Conservation (phyloP, 2,888 invertebrate genomes). For the Tenthredo distinguenda region DNA sequence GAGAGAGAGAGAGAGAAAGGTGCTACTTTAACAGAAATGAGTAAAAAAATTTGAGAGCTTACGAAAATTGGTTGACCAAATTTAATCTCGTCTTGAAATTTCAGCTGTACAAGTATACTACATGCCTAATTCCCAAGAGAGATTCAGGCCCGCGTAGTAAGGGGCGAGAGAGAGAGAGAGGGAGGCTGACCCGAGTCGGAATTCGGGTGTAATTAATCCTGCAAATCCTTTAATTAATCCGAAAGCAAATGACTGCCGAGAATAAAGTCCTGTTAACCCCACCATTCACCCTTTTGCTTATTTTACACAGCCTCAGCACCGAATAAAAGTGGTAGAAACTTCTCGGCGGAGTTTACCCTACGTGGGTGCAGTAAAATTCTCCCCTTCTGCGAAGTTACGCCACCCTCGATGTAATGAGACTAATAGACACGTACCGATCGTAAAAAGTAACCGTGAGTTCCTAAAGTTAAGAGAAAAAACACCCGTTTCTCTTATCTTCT, state of each 20-base stretch:
- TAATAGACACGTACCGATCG: conserved; percentile 76
- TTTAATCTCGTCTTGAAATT: not conserved
- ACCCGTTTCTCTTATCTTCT: conserved; percentile 33
- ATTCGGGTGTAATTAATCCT: conserved; percentile 59
- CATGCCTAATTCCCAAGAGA: conserved; percentile 10
- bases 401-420: conserved; percentile 66
- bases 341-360: not conserved
- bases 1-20: not conserved
- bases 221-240: conserved; percentile 68
- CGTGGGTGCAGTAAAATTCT: not conserved
- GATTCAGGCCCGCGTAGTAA: not conserved
- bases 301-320: not conserved
- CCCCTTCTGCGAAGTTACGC: conserved; percentile 34
- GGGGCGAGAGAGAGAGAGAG: not conserved
- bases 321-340: not conserved
- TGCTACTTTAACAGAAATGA: not conserved
- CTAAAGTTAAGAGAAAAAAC: conserved; percentile 64
- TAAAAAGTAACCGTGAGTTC: conserved; percentile 70
- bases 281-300: conserved; percentile 19
- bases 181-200: conserved; percentile 8
- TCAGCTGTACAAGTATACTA: not conserved
- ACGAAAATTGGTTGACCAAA: not conserved
- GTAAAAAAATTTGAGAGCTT: not conserved
- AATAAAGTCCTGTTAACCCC: conserved; percentile 61
- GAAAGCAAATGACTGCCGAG: conserved; percentile 63